Base-by-base conservation (phyloP, 2,113 vertebrate species). In the Corythornis vintsioides region DNA sequence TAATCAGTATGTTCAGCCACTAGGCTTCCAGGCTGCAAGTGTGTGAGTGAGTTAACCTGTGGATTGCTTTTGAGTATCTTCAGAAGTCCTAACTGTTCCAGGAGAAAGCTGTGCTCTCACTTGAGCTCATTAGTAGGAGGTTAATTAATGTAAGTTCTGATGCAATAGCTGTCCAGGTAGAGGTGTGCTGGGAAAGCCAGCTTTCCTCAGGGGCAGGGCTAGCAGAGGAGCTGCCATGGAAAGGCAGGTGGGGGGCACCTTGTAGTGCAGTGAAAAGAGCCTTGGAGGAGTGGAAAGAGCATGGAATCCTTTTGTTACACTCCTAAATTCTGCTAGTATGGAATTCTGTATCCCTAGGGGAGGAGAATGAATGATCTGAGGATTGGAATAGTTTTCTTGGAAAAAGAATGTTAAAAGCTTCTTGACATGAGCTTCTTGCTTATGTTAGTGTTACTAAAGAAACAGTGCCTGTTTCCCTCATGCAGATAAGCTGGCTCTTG, bases 81-180 rank as follows among this genome's bases (percentile, higher is more conserved):
- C 2, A 31, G 15, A 66, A 92, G 38, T 35, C 5, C 1, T 65
- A 75, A 28, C 45, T 47, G 56, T 79, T 75, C 35, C 31, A 25
- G 63, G 35, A 73, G 50, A 74, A 50, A 5, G 3, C 15, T 90
- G 33, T 79, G 66, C 92, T 93, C 92, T 89, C 35, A 10, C 61
- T 83, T 50, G 79, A 91, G 75, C 81, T 87, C 18, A 0, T 61
- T 63, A 64, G 86, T 89, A 80, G 92, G 92, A 90, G 82, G 78
- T 82, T 93, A 94, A 89, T 82, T 93, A 94, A 89, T 88, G 45
- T 91, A 94, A 89, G 63, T 91, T 82, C 59, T 92, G 69, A 77
- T 85, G 57, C 87, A 89, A 77, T 52, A 89, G 93, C 2, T 92
- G 92, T 12, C 56, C 28, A 69, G 66, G 17, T 93, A 56, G 50